Base-by-base conservation (phyloP, 2,888 invertebrate genomes). In the Chloroclysta siterata region DNA sequence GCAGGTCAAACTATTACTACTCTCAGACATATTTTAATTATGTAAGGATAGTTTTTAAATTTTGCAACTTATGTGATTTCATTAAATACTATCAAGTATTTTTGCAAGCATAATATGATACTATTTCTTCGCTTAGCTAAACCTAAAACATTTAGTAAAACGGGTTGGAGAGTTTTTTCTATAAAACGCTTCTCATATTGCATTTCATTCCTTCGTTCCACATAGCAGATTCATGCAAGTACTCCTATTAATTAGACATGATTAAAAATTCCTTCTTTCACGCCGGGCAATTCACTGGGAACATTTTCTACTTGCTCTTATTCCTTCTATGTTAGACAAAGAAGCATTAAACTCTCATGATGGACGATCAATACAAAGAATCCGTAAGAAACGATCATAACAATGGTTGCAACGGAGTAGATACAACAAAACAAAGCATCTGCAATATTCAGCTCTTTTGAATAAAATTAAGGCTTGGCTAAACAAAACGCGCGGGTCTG, bases 261-360 rank as follows among this genome's bases (percentile, higher is more conserved):
- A 66, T 70, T 68, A 70, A 68, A 68, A 65, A 70, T 61, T 68
- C 66, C 63, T 60, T 63, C 48, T 55, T 51, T 46, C 51, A 28
- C 48, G 29, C 17, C 29, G 28, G 51, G 33, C n/a, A 15, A 47
- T 48, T 53, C 14, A 39, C 53, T 57, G 51, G 5, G 47, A 57
- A 13, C 17, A 42, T 53, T 44, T 17, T 33, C 28, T 28, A 47
- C 47, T n/a, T 15, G 36, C 51, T 33, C 51, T 17, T 44, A 44
- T 36, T 52, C 52, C 14, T n/a, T 46, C n/a, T 47, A 13, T 46
- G 14, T 28, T 42, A 47, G 51, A 51, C 42, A 57, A 15, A 41
- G 15, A 42, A 46, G 44, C 13, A 59, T 39, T 15, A 53, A 54
- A 17, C 44, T 48, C 44, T 54, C 54, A 14, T 36, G 41, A 54